Conservation (phyloP, 2,888 invertebrate genomes). For the Parnassius smintheus region DNA sequence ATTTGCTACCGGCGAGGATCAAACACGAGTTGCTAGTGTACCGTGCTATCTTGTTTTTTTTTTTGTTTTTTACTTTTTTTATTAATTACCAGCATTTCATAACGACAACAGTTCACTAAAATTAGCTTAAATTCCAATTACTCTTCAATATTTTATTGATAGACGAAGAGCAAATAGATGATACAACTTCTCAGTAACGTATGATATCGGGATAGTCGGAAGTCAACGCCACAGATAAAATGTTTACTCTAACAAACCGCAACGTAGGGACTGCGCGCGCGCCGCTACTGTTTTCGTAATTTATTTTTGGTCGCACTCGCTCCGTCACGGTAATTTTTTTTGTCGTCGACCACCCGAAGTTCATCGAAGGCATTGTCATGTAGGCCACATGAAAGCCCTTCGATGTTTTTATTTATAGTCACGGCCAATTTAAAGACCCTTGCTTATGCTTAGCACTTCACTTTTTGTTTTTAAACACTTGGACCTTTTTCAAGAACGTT, state of each 20-base stretch:
- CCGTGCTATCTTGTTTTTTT: no score
- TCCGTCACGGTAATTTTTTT: conserved; percentile 20
- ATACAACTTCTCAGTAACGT: conserved; percentile 18
- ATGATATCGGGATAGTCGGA: conserved; percentile 14
- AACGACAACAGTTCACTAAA: background rate
- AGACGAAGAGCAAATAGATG: background rate
- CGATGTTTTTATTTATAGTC: conserved; percentile 19
- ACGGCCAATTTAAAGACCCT: conserved; percentile 17
- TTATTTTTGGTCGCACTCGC: conserved; percentile 19
- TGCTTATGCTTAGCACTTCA: background rate
- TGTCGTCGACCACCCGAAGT: conserved; percentile 21
- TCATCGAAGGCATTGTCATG: conserved; percentile 21
- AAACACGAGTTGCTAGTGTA: no score
- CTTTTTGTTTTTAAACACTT: conserved; percentile 8
- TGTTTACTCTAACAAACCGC: conserved; percentile 26
- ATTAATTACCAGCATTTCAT: no score
- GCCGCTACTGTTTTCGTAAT: conserved; percentile 12
- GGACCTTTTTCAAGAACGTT: no score
- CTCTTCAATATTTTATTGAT: background rate
- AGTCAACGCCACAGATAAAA: conserved; percentile 23
- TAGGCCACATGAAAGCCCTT: background rate
- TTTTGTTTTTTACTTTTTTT: no score
- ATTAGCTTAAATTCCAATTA: background rate
- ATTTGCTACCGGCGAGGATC: no score
- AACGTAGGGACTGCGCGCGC: conserved; percentile 14